These are phyloP conservation scores for Hippocampus kuda DNA, from an alignment of 2,797 vertebrate genomes.

Conservation along the genomic window DNA sequence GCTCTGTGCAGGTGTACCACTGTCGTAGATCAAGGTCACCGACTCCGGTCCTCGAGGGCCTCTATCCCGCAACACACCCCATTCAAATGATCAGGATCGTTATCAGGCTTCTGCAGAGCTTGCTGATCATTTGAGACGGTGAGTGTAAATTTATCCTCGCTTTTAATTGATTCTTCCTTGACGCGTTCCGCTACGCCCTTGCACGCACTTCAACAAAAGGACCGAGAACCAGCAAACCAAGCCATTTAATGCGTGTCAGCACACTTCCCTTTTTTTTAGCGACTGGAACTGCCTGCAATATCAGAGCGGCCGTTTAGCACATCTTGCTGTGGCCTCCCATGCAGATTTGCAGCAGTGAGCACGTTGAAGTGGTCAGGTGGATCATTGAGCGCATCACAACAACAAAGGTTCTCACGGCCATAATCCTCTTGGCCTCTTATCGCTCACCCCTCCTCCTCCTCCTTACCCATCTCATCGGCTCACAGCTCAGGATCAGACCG, in stretches of 20 bases:
- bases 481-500: slow-evolving; percentile 48
- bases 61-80: no score
- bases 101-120: no score
- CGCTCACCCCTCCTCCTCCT: slow-evolving; percentile 30
- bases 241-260: neutral
- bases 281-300: neutral
- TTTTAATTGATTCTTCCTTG: neutral
- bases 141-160: neutral
- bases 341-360: slow-evolving; percentile 43
- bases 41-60: no score
- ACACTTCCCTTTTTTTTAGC: neutral
- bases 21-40: no score
- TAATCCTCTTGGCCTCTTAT: slow-evolving; percentile 67
- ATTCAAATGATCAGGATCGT: no score
- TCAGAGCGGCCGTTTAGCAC: slow-evolving; percentile 9
- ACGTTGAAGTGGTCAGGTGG: slow-evolving; percentile 55
- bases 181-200: neutral
- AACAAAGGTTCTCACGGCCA: slow-evolving; percentile 62
- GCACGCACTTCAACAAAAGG: neutral
- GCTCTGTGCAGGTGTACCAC: neutral
- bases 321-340: slow-evolving; percentile 24
- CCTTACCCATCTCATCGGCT: slow-evolving; percentile 54
- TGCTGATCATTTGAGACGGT: no score
- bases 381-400: slow-evolving; percentile 56
- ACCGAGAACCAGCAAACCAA: neutral